Base-by-base conservation (phyloP, 2,797 vertebrate species). In the Harpagifer antarcticus region DNA sequence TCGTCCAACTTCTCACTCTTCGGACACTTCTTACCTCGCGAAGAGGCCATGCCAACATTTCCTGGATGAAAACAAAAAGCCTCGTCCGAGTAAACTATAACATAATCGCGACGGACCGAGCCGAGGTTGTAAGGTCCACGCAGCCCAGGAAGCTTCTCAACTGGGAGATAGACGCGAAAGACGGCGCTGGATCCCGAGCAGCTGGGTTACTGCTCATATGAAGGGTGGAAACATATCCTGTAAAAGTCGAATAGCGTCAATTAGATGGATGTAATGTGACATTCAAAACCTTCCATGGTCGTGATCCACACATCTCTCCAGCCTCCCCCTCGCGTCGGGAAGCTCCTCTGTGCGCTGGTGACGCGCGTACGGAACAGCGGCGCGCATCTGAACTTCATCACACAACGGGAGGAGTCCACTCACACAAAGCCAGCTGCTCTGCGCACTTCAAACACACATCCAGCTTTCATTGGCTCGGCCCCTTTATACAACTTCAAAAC, bases 1-100 rank as follows among this genome's bases (percentile, higher is more conserved):
- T 99, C 97, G 91, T 99, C 98, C 95, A 98, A 96, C 95, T 99
- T 99, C 92, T 97, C 97, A 83, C 95, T 98, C 94, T 98, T 98
- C 88, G 92, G 92, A 76, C 92, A 94, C 94, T 94, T 95, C 61
- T 89, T 91, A 61, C 91, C 93, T 87, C 94, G 91, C 27, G 94
- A 83, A 74, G 94, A 84, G 88, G 95, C 94, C 90, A 96, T 95
- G 74, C 87, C 95, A 85, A 90, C 90, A 93, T 93, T 72, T 88
- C 92, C 86, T 44, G 87, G 78, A 86, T 88, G 62, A 62, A 3
- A 2, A 10, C 52, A 40, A 67, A 23, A 44, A 67, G 71, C 74
- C 74, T 80, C 60, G 60, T 52, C 67, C 45, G 65, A 58, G 65
- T 48, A 31, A 87, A 84, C 88, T 91, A 91, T 50, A 83, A 67